Conservation (phyloP, 1,140 invertebrate species). For the Lasaia peninsularis region DNA sequence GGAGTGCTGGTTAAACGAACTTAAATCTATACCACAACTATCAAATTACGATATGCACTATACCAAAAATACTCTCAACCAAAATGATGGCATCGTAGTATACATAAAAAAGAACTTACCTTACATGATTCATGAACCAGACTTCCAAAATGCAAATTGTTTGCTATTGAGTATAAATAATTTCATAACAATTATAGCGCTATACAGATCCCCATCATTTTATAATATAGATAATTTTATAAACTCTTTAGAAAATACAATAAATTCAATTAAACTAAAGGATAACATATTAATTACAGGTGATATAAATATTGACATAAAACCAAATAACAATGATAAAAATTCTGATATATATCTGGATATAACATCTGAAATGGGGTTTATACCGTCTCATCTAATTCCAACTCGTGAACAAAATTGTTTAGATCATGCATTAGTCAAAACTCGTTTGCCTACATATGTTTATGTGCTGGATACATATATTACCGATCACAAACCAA, state of each 20-base stretch:
- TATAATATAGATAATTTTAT: background rate
- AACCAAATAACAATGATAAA: background rate
- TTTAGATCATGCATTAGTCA: constrained; percentile 9
- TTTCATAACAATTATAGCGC: background rate
- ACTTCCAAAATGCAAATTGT: background rate
- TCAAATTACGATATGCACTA: background rate
- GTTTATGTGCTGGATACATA: constrained; percentile 8
- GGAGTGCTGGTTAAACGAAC: constrained; percentile 6
- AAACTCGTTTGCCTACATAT: background rate
- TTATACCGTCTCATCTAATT: background rate
- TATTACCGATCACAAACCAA: constrained; percentile 12
- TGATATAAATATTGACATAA: constrained; percentile 19
- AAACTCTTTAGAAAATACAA: background rate
- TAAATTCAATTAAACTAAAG: background rate
- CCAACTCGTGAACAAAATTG: background rate
- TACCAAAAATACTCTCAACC: constrained; percentile 5
- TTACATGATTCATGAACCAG: background rate
- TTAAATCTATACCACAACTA: constrained; percentile 1
- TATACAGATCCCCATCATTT: constrained; percentile 19
- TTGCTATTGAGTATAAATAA: background rate
- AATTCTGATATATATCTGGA: constrained; percentile 8
- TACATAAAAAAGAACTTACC: background rate
- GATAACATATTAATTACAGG: background rate
- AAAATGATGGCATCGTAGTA: constrained; percentile 13
- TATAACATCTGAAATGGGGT: background rate